Conservation (phyloP, 2,888 invertebrate genomes). For the Heliconius ethilla region DNA sequence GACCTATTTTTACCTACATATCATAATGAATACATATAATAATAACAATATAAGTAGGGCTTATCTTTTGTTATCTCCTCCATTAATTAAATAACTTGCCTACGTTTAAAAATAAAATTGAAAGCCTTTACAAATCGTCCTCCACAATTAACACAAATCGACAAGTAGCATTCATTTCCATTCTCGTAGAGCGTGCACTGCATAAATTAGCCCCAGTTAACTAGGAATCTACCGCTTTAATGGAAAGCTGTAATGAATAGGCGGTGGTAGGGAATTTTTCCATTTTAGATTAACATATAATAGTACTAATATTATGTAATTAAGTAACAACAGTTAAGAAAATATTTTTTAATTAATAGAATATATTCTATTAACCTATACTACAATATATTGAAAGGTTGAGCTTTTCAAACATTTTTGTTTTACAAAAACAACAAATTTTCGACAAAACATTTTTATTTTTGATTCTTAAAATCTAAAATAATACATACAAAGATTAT, state of each 20-base stretch:
- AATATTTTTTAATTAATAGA: too few species aligned
- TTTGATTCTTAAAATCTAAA: neutral
- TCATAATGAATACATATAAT: too few species aligned
- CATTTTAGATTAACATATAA: constrained; percentile 25
- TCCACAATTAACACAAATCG: constrained; percentile 30
- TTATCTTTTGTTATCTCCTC: neutral
- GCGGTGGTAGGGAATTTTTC: constrained; percentile 43
- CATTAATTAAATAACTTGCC: neutral
- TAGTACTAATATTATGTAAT: neutral
- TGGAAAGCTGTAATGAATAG: constrained; percentile 77
- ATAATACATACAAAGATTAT: too few species aligned
- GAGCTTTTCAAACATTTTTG: neutral
- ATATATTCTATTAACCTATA: too few species aligned
- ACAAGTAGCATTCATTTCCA: too few species aligned
- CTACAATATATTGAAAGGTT: neutral
- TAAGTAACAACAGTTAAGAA: too few species aligned
- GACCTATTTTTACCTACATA: too few species aligned
- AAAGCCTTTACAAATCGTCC: constrained; percentile 23
- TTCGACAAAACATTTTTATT: neutral
- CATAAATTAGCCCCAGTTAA: constrained; percentile 79
- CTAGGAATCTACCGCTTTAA: constrained; percentile 71
- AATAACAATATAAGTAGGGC: neutral
- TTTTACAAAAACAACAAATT: too few species aligned
- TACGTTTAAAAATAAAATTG: neutral
- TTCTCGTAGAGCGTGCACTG: constrained; percentile 71